Percentiles rank a stretch among this genome's conserved stretches.
Evolutionary conservation across 2,888 invertebrate species (phyloP).

Genomic region (Acanthacorydalis orientalis): DNA sequence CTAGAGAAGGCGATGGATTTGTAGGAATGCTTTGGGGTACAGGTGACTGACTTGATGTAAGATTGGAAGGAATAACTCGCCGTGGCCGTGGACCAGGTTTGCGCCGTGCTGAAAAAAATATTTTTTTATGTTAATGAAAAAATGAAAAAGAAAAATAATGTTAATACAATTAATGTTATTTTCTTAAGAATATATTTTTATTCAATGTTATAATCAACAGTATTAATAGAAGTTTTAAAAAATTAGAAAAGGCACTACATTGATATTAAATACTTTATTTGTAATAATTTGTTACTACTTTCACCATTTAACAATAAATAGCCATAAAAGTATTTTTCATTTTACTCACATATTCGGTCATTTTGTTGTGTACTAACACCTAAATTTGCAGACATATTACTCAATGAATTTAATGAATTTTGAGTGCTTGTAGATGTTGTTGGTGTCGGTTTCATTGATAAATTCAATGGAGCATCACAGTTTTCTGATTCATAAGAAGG

Average conservation of each 20-base stretch:
- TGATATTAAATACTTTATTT: too few species aligned
- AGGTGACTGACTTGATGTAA: constrained; percentile 28
- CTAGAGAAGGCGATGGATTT: constrained; percentile 33
- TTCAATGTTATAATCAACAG: too few species aligned
- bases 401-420: constrained; percentile 38
- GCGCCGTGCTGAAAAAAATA: constrained; percentile 39
- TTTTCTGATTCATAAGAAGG: constrained; percentile 19
- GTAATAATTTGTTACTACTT: neutral
- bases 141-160: neutral
- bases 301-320: neutral
- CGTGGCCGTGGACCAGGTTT: constrained; percentile 58
- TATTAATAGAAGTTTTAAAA: too few species aligned
- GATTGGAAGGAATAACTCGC: constrained; percentile 32
- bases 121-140: neutral
- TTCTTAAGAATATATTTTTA: too few species aligned
- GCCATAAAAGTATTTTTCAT: neutral
- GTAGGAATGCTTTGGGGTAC: constrained; percentile 22
- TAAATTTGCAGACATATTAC: constrained; percentile 34
- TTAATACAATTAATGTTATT: too few species aligned
- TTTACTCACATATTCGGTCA: constrained; percentile 35
- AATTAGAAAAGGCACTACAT: too few species aligned
- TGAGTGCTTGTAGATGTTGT: constrained; percentile 15
- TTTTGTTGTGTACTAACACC: constrained; percentile 14
- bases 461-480: constrained; percentile 61
- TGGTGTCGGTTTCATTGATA: constrained; percentile 56